Evolutionary conservation across 2,888 invertebrate species (phyloP), one percentile per base, ranked within the genome.

Genomic region (Thera obeliscata): DNA sequence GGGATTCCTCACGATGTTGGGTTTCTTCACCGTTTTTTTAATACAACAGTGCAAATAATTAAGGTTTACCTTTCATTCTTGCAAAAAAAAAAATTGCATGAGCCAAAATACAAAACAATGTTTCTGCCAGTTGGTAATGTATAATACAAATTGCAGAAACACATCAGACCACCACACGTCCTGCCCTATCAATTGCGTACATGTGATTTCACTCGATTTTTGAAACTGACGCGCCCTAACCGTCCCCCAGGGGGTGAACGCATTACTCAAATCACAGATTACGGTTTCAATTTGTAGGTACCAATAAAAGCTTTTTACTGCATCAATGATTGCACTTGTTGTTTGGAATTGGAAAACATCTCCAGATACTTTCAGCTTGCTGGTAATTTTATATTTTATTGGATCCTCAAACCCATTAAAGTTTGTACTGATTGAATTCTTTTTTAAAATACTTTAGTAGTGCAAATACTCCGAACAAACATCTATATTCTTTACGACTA

Each of bases 161-260:
- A 12, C 52, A 54, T 43, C 49, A 54, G 12, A 46, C 55, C 3
- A 67, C 78, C 78, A 75, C 78, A 79, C 80, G 79, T 78, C 77
- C 77, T 72, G 82, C 86, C 88, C 89, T 87, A 91, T 91, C 91
- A 90, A 92, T 91, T 84, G 83, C 86, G 81, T 88, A 88, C 91
- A 91, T 88, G 90, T 86, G 88, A 91, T 91, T 93, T 91, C 93
- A 89, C 90, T 91, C 91, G 88, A 91, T 92, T 91, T 93, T 93
- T 92, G 90, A 91, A 91, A 90, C 87, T 90, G 90, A 91, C 90
- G 87, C 89, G 84, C 92, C 90, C 90, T 83, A 82, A 74, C 67
- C 58, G 72, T 83, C 81, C 74, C 67, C 59, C 70, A 77, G 82
- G 86, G 86, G 80, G 81, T 73, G 83, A 78, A 81, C 76, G 80